These are phyloP conservation scores for Cygnus buccinator DNA, from an alignment of 2,113 vertebrate species.

Conservation along the genomic window DNA sequence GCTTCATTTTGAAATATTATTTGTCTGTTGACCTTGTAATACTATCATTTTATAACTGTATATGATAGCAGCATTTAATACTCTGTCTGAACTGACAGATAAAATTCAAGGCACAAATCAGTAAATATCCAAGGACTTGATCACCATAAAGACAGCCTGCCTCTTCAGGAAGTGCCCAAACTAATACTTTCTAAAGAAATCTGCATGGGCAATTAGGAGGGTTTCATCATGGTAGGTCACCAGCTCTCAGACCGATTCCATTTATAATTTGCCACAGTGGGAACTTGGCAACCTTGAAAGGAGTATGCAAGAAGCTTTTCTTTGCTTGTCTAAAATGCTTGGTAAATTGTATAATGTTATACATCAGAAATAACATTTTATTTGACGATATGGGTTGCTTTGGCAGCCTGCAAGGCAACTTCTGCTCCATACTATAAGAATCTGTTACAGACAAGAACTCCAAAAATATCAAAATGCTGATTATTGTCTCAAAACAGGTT, in stretches of 20 bases:
- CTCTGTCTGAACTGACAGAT: background rate
- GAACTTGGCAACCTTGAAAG: background rate
- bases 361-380: background rate
- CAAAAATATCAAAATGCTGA: background rate
- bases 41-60: background rate
- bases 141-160: background rate
- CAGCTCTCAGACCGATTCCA: background rate
- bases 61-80: constrained; percentile 24
- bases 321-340: background rate
- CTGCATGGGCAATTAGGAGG: background rate
- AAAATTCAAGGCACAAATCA: constrained; percentile 10
- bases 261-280: background rate
- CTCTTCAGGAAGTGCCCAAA: background rate
- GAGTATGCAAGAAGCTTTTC: background rate
- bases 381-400: background rate
- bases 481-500: background rate
- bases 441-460: background rate
- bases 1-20: constrained; percentile 13
- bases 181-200: background rate
- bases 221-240: background rate
- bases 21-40: constrained; percentile 30
- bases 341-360: background rate
- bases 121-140: background rate
- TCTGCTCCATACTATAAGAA: background rate
- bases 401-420: background rate